A percentile compares a stretch with the other conserved stretches of the same genome.
phyloP scores from a whole-genome alignment of 2,888 invertebrate genomes.

The Prionchulus punctatus region DNA sequence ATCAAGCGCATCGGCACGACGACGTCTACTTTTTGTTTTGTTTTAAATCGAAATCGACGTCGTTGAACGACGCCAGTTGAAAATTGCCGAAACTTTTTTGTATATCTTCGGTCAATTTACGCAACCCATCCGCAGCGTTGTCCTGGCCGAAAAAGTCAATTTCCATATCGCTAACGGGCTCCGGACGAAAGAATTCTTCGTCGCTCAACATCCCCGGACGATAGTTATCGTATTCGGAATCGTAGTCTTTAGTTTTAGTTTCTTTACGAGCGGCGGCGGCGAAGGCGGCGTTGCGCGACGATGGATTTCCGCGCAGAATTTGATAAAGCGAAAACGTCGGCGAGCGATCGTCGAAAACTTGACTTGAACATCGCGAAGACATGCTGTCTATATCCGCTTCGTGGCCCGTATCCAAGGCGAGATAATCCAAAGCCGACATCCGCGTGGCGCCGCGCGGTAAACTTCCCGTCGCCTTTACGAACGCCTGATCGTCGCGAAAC shows the following conservation, averaged over 20 bases:
- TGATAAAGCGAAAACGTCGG: neutral
- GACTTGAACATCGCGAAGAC: slow-evolving; percentile 64
- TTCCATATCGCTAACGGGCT: slow-evolving; percentile 34
- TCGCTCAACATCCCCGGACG: slow-evolving; percentile 39
- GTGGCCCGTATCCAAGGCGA: slow-evolving; percentile 30
- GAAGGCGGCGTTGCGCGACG: neutral
- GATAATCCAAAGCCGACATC: slow-evolving; percentile 47
- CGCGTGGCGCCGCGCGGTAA: neutral
- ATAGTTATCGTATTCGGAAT: slow-evolving; percentile 53
- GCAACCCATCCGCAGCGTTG: neutral
- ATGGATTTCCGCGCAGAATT: neutral
- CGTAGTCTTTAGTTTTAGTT: slow-evolving; percentile 41
- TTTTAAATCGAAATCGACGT: neutral
- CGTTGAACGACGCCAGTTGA: neutral
- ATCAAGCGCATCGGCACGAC: too few relatives aligned
- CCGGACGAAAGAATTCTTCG: slow-evolving; percentile 35
- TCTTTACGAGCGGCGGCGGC: neutral
- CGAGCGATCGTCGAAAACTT: slow-evolving; percentile 51
- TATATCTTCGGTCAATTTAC: slow-evolving; percentile 8
- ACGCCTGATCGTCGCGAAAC: neutral
- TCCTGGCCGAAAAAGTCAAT: slow-evolving; percentile 27
- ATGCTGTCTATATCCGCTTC: slow-evolving; percentile 51
- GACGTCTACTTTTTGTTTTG: too few relatives aligned
- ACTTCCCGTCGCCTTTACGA: neutral
- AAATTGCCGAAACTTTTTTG: slow-evolving; percentile 10